A percentile compares a stretch with the other conserved stretches of the same genome.
Conservation (phyloP, 2,888 invertebrate species). For the Hermaeophaga mercurialis region DNA sequence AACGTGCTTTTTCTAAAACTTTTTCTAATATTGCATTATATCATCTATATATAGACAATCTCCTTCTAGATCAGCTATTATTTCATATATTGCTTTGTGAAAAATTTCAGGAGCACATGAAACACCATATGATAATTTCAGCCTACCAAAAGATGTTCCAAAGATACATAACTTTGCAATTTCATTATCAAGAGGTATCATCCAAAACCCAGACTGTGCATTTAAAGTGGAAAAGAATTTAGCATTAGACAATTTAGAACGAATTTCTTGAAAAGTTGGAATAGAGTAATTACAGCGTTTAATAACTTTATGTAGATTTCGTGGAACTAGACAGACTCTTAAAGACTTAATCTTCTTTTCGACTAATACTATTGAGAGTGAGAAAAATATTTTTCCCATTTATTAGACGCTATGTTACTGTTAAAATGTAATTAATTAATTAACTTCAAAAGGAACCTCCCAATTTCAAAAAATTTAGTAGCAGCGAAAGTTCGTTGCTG, state of each 20-base stretch:
- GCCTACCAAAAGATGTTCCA: slow-evolving; percentile 34
- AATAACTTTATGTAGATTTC: background rate
- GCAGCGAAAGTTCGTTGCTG: too few relatives aligned
- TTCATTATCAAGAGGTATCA: slow-evolving; percentile 29
- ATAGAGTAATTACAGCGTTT: slow-evolving; percentile 19
- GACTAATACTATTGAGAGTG: background rate
- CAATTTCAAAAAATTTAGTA: too few relatives aligned
- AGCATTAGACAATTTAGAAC: slow-evolving; percentile 28
- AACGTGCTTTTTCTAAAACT: slow-evolving; percentile 30
- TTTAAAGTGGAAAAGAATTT: slow-evolving; percentile 32
- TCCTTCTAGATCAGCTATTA: slow-evolving; percentile 18
- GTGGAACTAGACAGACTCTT: background rate
- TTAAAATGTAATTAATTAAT: too few relatives aligned
- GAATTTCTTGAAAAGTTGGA: slow-evolving; percentile 20
- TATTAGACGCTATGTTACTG: too few relatives aligned
- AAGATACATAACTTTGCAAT: slow-evolving; percentile 33
- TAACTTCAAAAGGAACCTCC: too few relatives aligned
- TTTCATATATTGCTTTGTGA: slow-evolving; percentile 19
- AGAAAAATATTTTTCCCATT: too few relatives aligned
- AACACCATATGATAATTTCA: slow-evolving; percentile 24
- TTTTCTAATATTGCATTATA: slow-evolving; percentile 29
- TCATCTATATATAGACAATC: slow-evolving; percentile 36
- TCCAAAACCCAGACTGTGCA: slow-evolving; percentile 31
- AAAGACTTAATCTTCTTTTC: background rate
- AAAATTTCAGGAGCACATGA: slow-evolving; percentile 24